These are phyloP conservation scores for Sciaenops ocellatus DNA, from an alignment of 2,797 vertebrate genomes.

Conservation along the genomic window DNA sequence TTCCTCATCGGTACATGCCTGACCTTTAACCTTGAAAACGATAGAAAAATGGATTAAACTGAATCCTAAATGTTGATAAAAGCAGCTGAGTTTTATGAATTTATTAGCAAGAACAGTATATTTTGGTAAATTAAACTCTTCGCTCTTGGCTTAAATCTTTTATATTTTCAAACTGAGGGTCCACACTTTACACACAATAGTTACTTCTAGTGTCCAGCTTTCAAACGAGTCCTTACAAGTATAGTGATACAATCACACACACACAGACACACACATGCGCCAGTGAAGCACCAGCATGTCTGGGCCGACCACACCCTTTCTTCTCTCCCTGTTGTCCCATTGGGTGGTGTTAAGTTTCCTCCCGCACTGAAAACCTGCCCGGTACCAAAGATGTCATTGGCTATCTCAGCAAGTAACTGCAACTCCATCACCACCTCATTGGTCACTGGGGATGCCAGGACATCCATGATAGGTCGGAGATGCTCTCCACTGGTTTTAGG, in stretches of 20 bases:
- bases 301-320: constrained; percentile 77
- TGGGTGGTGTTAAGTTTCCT: constrained; percentile 80
- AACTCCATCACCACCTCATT: constrained; percentile 70
- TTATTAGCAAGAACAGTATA: no score
- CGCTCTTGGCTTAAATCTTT: constrained; percentile 8
- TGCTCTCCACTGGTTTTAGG: constrained; percentile 52
- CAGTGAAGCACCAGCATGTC: constrained; percentile 75
- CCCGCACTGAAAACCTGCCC: constrained; percentile 76
- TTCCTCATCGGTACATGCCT: neutral
- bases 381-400: constrained; percentile 79
- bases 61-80: neutral
- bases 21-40: neutral
- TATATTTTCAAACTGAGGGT: neutral
- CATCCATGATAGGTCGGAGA: constrained; percentile 63
- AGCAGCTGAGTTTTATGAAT: neutral
- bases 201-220: constrained; percentile 42
- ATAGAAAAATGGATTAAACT: neutral
- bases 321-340: constrained; percentile 63
- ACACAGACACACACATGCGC: constrained; percentile 30
- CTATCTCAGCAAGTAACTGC: constrained; percentile 68
- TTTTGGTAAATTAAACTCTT: neutral
- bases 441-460: constrained; percentile 62
- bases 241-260: constrained; percentile 14
- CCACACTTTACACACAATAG: neutral
- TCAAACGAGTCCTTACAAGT: constrained; percentile 44